phyloP scores from a whole-genome alignment of 1,140 invertebrate genomes.

The Nomia melanderi region DNA sequence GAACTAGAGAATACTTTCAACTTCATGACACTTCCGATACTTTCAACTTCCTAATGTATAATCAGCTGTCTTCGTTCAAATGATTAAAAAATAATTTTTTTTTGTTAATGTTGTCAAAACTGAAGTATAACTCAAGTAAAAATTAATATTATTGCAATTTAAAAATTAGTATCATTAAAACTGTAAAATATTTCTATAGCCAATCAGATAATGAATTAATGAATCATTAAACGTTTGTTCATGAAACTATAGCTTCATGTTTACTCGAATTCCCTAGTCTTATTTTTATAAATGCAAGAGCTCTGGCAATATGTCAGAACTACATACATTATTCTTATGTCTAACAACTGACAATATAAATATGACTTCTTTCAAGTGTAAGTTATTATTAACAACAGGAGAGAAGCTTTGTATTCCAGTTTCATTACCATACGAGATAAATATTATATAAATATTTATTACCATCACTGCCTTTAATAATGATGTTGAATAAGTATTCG shows the following conservation, averaged over 20 bases:
- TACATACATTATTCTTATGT: not conserved
- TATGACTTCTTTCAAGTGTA: conserved; percentile 1
- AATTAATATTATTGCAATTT: too few species aligned
- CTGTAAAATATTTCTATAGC: not conserved
- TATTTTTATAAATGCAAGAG: not conserved
- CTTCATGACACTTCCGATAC: not conserved
- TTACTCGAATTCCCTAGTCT: conserved; percentile 30
- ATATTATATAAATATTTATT: conserved; percentile 68
- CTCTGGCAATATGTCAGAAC: not conserved
- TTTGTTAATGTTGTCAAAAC: not conserved
- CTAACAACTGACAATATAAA: conserved; percentile 17
- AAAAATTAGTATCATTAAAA: not conserved
- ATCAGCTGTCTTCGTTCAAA: not conserved
- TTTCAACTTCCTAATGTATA: not conserved
- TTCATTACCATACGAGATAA: conserved; percentile 44
- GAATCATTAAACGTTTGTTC: not conserved
- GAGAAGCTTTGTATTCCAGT: conserved; percentile 29
- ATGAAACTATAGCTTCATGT: not conserved
- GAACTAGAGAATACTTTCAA: conserved; percentile 20
- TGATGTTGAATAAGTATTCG: conserved; percentile 41
- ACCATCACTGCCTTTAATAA: conserved; percentile 54
- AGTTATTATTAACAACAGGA: conserved; percentile 16
- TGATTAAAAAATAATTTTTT: not conserved
- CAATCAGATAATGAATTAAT: not conserved
- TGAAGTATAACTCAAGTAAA: not conserved